Evolutionary conservation across 2,797 vertebrate genomes (phyloP), one percentile per base, ranked within the genome.

Genomic region (Poecilia velifera): DNA sequence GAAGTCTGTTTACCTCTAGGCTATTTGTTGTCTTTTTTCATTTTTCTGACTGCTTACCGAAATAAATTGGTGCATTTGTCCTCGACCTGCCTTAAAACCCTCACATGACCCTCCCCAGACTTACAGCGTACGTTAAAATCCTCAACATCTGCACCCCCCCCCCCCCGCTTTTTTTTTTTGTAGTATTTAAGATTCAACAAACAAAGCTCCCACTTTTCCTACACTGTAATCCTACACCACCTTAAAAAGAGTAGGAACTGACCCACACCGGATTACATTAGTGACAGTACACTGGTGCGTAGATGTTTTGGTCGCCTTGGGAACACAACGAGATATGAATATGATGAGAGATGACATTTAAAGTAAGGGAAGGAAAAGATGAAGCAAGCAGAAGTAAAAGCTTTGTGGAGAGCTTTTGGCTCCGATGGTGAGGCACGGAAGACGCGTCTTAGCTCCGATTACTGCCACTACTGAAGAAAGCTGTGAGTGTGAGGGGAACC

Each of bases 321-420:
- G 90, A 86, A 84, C 84, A 82, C 76, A 66, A 76, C 6, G 45
- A 82, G 74, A 88, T 84, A 86, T 78, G 76, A 87, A 73, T 82
- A 82, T 46, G 41, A 91, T 84, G 83, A 80, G 75, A 88, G 81
- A 81, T 93, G 93, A 92, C 91, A 93, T 92, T 93, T 92, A 88
- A 70, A 79, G 68, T 51, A 53, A 13, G n/a, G 18, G 18, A 64
- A 41, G 59, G 25, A 36, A 77, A 77, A 78, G 80, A 81, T n/a
- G 45, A 75, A 89, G 82, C 25, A 45, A 39, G 81, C 62, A 59
- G 74, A 73, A 82, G 74, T 74, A 70, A 79, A 78, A 83, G 73
- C 80, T 57, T 74, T 2, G 77, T 79, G 74, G 79, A 90, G 82
- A 90, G 89, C 82, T 86, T 86, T 77, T 89, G 80, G 77, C 62